A percentile compares a stretch with the other conserved stretches of the same genome.
These are phyloP conservation scores for Orthosia gracilis DNA, from an alignment of 2,888 invertebrate species.

Conservation along the genomic window DNA sequence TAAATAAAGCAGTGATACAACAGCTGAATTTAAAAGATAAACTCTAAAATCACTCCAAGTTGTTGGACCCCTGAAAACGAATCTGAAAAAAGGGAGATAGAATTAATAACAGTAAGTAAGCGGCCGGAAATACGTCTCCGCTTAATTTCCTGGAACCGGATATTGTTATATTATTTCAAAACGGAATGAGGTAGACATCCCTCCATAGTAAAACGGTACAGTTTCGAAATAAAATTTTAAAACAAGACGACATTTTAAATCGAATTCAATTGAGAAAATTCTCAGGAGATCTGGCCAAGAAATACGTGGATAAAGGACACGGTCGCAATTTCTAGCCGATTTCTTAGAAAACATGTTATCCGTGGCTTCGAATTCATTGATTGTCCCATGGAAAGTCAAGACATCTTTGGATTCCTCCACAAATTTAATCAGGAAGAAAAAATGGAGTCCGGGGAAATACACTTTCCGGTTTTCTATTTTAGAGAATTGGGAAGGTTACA, in stretches of 20 bases:
- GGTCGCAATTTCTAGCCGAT: conserved; percentile 54
- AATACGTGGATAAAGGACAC: conserved; percentile 53
- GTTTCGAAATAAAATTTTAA: conserved; percentile 44
- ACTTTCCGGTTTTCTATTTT: conserved; percentile 34
- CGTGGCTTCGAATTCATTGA: conserved; percentile 55
- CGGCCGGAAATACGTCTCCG: conserved; percentile 50
- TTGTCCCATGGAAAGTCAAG: conserved; percentile 60
- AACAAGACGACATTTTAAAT: conserved; percentile 46
- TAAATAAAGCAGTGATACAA: no score
- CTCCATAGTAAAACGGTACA: conserved; percentile 33
- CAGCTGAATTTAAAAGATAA: neutral
- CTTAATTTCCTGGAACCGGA: conserved; percentile 58
- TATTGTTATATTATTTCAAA: conserved; percentile 58
- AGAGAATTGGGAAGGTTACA: conserved; percentile 15
- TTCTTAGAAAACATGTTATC: conserved; percentile 56
- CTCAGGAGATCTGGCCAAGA: conserved; percentile 33
- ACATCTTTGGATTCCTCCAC: conserved; percentile 40
- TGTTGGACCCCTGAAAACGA: neutral
- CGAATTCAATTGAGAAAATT: conserved; percentile 58
- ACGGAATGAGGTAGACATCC: conserved; percentile 32
- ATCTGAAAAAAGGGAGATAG: conserved; percentile 31
- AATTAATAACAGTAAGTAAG: conserved; percentile 44
- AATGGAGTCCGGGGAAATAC: conserved; percentile 58
- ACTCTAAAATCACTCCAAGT: neutral
- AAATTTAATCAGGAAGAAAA: conserved; percentile 63